Base-by-base conservation (phyloP, 2,888 invertebrate species). In the Peribatodes rhomboidaria region DNA sequence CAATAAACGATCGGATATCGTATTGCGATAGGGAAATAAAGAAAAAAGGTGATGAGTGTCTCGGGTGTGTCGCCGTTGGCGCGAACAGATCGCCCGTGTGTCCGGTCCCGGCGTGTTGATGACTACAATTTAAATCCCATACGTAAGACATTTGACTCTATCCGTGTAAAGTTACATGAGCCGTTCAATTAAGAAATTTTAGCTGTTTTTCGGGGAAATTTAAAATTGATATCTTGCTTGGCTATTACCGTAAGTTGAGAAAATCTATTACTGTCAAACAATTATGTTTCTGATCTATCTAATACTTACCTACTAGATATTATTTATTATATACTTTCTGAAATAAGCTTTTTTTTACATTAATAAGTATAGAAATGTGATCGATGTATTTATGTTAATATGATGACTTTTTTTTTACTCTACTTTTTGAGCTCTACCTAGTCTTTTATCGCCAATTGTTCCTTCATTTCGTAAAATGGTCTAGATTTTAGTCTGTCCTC, bases 1-100 rank as follows among this genome's bases (percentile, higher is more conserved):
- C 87, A 85, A 88, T 88, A 92, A 90, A 88, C 87, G 87, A 86
- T 88, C 79, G 87, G 83, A 87, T 92, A 91, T 93, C 92, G 89
- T 86, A 87, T 93, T 92, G 87, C 92, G 86, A 79, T 82, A 76
- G 76, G 79, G 64, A 56, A 47, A 61, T 64, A 59, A 64, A 55
- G 49, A 61, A 88, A 90, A 90, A 92, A 90, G 90, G 92, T 90
- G 91, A 92, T 89, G 90, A 90, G 90, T 90, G 86, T 81, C 77
- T 76, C 76, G 76, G 79, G 84, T 83, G 81, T 82, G 75, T 74
- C 74, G 79, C 75, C 81, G 86, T 82, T 86, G 87, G 88, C 87
- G 83, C 86, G 79, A 88, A 91, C 86, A 79, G 84, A 92, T 91
- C 83, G 81, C 76, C 80, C 75, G 14, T 42, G 22, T 49, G 41